phyloP scores from a whole-genome alignment of 2,888 invertebrate genomes.

The Abrostola triplasia region DNA sequence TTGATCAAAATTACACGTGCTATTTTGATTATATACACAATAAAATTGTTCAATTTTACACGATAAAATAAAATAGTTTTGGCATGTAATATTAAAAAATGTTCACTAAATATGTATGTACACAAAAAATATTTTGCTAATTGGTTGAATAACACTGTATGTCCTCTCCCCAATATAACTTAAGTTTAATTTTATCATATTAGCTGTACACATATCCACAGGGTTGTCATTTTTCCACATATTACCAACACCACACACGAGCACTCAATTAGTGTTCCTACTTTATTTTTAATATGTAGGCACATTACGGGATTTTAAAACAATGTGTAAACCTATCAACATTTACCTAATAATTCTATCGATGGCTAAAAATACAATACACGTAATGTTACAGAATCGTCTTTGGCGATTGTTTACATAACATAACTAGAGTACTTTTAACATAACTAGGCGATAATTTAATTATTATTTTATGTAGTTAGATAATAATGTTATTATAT shows the following conservation, averaged over 20 bases:
- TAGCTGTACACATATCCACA: not conserved
- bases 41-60: too few species aligned
- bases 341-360: slow-evolving; percentile 24
- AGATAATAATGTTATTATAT: too few species aligned
- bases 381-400: slow-evolving; percentile 28
- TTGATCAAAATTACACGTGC: too few species aligned
- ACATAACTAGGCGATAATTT: too few species aligned
- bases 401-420: slow-evolving; percentile 25
- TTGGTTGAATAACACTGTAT: too few species aligned
- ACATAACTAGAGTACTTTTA: not conserved
- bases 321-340: slow-evolving; percentile 48
- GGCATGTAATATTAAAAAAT: too few species aligned
- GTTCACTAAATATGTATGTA: too few species aligned
- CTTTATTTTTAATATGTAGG: slow-evolving; percentile 55
- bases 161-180: too few species aligned
- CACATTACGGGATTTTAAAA: slow-evolving; percentile 62
- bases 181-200: not conserved
- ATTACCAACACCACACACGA: slow-evolving; percentile 6
- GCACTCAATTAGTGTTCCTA: slow-evolving; percentile 32
- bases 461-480: too few species aligned
- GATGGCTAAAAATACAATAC: slow-evolving; percentile 14
- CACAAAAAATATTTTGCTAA: too few species aligned
- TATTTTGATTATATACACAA: too few species aligned
- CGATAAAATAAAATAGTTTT: too few species aligned
- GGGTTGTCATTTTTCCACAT: not conserved